Conservation (phyloP, 2,888 invertebrate genomes). For the Eurytoma californica region DNA sequence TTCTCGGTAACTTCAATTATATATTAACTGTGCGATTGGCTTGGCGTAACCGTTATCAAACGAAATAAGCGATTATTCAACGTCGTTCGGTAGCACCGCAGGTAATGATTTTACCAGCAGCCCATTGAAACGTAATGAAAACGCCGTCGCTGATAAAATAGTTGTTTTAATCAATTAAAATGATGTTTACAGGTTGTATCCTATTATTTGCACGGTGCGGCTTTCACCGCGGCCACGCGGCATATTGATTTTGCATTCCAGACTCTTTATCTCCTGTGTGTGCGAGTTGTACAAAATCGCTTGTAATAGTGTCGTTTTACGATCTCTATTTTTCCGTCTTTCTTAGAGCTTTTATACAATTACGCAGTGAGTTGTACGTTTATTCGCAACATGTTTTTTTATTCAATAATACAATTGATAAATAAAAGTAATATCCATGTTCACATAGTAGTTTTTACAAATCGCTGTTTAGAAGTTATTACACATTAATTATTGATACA, state of each 20-base stretch:
- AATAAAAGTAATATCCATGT: slow-evolving; percentile 1
- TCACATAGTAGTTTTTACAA: too few species aligned
- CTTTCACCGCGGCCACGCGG: slow-evolving; percentile 42
- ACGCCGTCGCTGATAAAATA: neutral
- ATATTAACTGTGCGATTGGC: too few species aligned
- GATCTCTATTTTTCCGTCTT: slow-evolving; percentile 2
- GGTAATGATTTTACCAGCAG: too few species aligned
- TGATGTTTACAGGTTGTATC: slow-evolving; percentile 14
- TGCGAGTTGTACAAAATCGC: slow-evolving; percentile 26
- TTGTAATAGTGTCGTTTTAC: slow-evolving; percentile 29
- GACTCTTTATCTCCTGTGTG: slow-evolving; percentile 28
- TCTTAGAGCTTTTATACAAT: neutral
- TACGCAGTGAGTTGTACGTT: neutral
- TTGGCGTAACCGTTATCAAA: too few species aligned
- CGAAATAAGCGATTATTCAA: too few species aligned
- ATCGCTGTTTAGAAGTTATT: too few species aligned
- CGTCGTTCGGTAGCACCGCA: too few species aligned
- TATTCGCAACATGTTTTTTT: neutral
- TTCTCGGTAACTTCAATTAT: too few species aligned
- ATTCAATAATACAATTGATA: slow-evolving; percentile 6
- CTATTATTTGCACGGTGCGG: neutral
- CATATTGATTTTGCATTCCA: slow-evolving; percentile 40
- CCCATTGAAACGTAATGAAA: too few species aligned
- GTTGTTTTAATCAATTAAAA: slow-evolving; percentile 30
- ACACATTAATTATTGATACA: too few species aligned